phyloP scores from a whole-genome alignment of 2,888 invertebrate species.

The Blastobasis lacticolella region DNA sequence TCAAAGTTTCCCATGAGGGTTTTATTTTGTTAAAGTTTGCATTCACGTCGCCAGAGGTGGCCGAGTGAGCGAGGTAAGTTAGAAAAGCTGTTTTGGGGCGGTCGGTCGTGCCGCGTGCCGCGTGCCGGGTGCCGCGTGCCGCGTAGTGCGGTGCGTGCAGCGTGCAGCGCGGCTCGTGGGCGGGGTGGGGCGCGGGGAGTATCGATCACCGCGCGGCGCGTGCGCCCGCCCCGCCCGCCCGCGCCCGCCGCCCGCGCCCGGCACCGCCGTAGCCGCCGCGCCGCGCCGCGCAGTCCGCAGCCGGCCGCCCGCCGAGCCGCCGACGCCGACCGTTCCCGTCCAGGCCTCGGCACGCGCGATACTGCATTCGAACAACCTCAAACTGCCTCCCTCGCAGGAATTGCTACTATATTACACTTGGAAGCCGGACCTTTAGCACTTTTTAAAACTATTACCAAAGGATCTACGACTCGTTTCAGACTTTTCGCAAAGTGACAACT shows the following conservation, averaged over 20 bases:
- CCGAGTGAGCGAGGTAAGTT: slow-evolving; percentile 27
- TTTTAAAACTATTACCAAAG: too few species aligned
- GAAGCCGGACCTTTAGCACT: slow-evolving; percentile 22
- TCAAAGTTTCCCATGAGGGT: too few species aligned
- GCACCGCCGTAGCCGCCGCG: slow-evolving; percentile 43
- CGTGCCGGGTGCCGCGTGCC: slow-evolving; percentile 29
- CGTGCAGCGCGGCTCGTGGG: slow-evolving; percentile 39
- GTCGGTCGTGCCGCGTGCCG: slow-evolving; percentile 30
- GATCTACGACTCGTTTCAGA: background rate
- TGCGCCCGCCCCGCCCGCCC: slow-evolving; percentile 48
- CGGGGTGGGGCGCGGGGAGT: slow-evolving; percentile 57
- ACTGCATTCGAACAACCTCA: slow-evolving; percentile 57
- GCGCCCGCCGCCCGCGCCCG: slow-evolving; percentile 57
- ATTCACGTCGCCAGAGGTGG: slow-evolving; percentile 23
- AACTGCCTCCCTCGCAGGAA: slow-evolving; percentile 52
- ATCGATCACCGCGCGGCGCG: slow-evolving; percentile 67
- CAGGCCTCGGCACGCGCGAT: slow-evolving; percentile 45
- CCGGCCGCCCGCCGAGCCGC: slow-evolving; percentile 60
- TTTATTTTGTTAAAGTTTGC: slow-evolving; percentile 27
- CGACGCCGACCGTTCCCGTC: slow-evolving; percentile 23
- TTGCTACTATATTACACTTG: slow-evolving; percentile 46
- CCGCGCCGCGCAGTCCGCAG: slow-evolving; percentile 36
- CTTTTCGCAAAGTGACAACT: slow-evolving; percentile 31
- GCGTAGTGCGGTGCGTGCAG: slow-evolving; percentile 26
- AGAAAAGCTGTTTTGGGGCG: slow-evolving; percentile 37